These are phyloP conservation scores for Sphaerophoria rueppellii DNA, from an alignment of 2,888 invertebrate genomes.

Conservation along the genomic window DNA sequence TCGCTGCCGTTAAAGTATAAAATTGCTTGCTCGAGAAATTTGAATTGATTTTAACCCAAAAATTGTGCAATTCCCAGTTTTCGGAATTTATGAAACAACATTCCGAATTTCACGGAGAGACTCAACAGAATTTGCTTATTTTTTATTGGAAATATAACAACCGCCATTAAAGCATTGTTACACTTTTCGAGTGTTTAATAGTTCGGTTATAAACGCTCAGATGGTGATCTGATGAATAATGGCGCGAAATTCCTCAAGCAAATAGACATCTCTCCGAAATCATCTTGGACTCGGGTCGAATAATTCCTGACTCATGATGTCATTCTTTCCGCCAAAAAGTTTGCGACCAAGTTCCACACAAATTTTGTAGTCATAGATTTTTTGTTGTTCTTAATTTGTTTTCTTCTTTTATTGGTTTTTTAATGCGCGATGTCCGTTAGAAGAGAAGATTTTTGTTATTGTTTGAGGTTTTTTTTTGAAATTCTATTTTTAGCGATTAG, in stretches of 20 bases:
- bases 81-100: conserved; percentile 35
- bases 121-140: conserved; percentile 24
- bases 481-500: conserved; percentile 53
- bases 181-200: conserved; percentile 1
- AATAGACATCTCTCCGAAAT: neutral
- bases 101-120: conserved; percentile 19
- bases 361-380: conserved; percentile 18
- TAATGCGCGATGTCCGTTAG: conserved; percentile 44
- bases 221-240: conserved; percentile 46
- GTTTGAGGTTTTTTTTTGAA: conserved; percentile 9
- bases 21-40: conserved; percentile 8
- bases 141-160: conserved; percentile 9
- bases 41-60: conserved; percentile 43
- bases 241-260: conserved; percentile 53
- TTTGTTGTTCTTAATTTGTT: conserved; percentile 7
- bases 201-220: neutral
- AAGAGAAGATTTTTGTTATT: conserved; percentile 11
- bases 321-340: conserved; percentile 50
- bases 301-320: conserved; percentile 52
- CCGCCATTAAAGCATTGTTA: conserved; percentile 18
- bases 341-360: neutral
- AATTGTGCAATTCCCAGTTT: conserved; percentile 44
- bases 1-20: neutral
- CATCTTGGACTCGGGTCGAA: conserved; percentile 6
- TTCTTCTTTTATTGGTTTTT: neutral